Conservation (phyloP, 2,113 vertebrate species). For the Panurus biarmicus region DNA sequence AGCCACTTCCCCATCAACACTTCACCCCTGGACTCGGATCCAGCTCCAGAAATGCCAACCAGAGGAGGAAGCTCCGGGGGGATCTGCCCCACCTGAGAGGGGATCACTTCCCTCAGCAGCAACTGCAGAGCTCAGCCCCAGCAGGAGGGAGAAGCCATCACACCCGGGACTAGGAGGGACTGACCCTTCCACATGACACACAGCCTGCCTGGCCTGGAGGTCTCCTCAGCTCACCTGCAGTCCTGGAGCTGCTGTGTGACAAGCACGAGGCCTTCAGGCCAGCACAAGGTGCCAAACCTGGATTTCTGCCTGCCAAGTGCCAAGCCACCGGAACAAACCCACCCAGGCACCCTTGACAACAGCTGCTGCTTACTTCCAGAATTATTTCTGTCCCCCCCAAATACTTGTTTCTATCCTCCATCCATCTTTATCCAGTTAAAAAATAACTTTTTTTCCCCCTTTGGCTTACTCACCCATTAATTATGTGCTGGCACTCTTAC, state of each 20-base stretch:
- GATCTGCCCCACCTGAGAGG: too few species aligned
- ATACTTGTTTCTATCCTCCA: not conserved
- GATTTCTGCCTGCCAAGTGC: not conserved
- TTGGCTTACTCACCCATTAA: not conserved
- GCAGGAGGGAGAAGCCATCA: not conserved
- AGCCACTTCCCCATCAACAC: accelerated
- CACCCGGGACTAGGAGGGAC: accelerated
- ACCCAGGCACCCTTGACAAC: accelerated
- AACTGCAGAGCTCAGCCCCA: not conserved
- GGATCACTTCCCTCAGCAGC: not conserved
- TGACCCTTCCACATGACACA: accelerated
- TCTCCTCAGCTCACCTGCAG: not conserved
- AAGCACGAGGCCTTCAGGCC: not conserved
- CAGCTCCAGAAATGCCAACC: not conserved
- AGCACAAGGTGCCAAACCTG: not conserved
- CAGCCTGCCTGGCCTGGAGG: not conserved
- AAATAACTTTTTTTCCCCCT: not conserved
- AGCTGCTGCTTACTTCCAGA: not conserved
- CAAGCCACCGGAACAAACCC: not conserved
- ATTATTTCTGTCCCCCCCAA: not conserved
- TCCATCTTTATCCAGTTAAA: not conserved
- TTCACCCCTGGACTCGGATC: accelerated
- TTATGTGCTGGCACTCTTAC: not conserved
- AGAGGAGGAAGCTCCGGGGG: not conserved
- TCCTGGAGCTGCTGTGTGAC: not conserved